These are phyloP conservation scores for Mythimna impura DNA, from an alignment of 2,888 invertebrate genomes.

Conservation along the genomic window DNA sequence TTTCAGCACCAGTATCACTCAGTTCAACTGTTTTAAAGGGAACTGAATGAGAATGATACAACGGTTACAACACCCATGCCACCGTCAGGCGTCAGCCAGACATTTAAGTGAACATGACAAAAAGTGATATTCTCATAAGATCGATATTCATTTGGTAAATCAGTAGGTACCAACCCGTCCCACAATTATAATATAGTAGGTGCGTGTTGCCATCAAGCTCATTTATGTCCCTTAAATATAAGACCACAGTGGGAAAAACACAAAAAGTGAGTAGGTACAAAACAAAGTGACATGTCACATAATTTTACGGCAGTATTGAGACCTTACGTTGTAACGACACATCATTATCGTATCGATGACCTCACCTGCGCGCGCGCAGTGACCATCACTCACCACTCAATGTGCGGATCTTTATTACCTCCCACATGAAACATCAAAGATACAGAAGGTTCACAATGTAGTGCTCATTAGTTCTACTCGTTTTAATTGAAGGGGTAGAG, in stretches of 20 bases:
- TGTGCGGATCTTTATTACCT: not conserved
- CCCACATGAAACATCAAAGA: not conserved
- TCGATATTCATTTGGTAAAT: too few relatives aligned
- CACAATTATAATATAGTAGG: too few relatives aligned
- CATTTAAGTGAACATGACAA: too few relatives aligned
- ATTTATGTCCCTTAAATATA: slow-evolving; percentile 5
- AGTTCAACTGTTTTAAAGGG: too few relatives aligned
- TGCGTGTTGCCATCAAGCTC: not conserved
- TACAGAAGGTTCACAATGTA: slow-evolving; percentile 8
- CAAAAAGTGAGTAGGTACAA: not conserved
- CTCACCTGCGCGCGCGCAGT: slow-evolving; percentile 49
- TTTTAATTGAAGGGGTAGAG: not conserved
- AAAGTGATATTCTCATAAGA: too few relatives aligned
- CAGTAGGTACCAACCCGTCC: too few relatives aligned
- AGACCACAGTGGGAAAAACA: slow-evolving; percentile 9
- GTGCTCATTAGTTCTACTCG: not conserved
- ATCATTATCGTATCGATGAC: slow-evolving; percentile 35
- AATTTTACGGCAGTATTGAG: slow-evolving; percentile 12
- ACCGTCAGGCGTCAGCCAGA: too few relatives aligned
- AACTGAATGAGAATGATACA: too few relatives aligned
- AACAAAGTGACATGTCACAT: slow-evolving; percentile 5
- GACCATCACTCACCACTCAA: slow-evolving; percentile 33
- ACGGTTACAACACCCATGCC: too few relatives aligned
- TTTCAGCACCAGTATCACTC: too few relatives aligned
- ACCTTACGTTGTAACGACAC: slow-evolving; percentile 7